Percentiles rank a stretch among this genome's conserved stretches.
Conservation (phyloP, 2,888 invertebrate species). For the Rhodophaea formosa region DNA sequence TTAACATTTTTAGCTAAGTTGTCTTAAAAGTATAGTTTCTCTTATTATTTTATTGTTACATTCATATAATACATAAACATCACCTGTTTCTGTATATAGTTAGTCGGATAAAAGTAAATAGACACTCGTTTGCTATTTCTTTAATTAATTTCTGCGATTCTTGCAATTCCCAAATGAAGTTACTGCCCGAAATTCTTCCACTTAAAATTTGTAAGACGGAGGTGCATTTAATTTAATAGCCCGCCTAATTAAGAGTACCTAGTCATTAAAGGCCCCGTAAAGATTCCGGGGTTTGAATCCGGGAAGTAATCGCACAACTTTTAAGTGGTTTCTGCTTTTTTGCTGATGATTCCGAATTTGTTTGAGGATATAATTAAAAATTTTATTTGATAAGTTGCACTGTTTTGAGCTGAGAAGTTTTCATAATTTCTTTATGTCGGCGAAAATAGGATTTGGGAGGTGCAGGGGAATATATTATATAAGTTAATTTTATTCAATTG, state of each 20-base stretch:
- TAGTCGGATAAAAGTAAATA: too few species aligned
- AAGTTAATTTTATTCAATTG: too few species aligned
- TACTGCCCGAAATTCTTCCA: conserved; percentile 12
- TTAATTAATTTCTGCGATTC: background rate
- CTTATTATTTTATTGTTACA: too few species aligned
- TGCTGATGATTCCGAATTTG: conserved; percentile 4
- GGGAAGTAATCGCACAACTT: conserved; percentile 39
- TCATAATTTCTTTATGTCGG: background rate
- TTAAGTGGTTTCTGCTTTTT: conserved; percentile 38
- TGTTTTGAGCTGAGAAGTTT: background rate
- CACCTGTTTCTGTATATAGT: too few species aligned
- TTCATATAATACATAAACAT: too few species aligned
- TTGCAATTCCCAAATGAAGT: background rate
- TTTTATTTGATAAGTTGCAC: conserved; percentile 15
- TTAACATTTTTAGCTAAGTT: too few species aligned
- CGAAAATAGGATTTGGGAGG: background rate
- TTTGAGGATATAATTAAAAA: background rate
- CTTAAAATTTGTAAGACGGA: conserved; percentile 42
- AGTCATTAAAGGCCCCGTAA: conserved; percentile 32
- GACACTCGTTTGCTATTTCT: background rate
- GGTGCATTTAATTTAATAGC: conserved; percentile 42
- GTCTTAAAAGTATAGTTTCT: too few species aligned
- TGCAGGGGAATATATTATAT: background rate
- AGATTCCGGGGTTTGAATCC: conserved; percentile 35
- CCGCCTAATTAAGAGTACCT: conserved; percentile 42